Conservation (phyloP, 2,113 vertebrate species). For the Nesoenas mayeri region DNA sequence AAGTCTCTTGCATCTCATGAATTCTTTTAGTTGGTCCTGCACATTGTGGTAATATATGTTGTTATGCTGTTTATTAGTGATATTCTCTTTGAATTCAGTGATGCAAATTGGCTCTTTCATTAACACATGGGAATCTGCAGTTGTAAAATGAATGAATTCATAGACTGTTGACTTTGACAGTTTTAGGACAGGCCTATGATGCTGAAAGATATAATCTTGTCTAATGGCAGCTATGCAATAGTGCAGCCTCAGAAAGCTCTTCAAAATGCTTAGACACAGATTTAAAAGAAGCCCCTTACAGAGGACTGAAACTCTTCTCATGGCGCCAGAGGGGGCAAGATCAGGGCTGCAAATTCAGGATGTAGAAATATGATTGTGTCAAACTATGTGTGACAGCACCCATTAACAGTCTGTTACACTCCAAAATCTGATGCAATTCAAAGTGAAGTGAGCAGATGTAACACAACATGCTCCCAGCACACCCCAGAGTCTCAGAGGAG, state of each 20-base stretch:
- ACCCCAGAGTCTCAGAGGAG: neutral
- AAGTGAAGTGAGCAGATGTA: conserved; percentile 36
- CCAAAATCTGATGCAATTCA: neutral
- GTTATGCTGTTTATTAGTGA: neutral
- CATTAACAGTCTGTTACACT: neutral
- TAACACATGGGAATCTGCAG: neutral
- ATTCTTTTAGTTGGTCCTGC: neutral
- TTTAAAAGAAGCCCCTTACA: neutral
- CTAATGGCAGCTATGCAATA: neutral
- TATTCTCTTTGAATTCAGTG: neutral
- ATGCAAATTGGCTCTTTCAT: neutral
- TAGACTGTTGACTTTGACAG: neutral
- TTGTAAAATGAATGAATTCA: neutral
- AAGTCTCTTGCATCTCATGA: neutral
- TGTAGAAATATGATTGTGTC: neutral
- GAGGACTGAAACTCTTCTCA: neutral
- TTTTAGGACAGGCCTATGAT: neutral
- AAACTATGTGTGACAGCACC: neutral
- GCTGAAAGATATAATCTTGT: neutral
- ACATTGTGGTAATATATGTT: neutral
- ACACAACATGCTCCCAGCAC: neutral
- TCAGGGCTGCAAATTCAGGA: neutral
- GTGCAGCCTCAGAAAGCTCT: neutral
- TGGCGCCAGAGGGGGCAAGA: neutral
- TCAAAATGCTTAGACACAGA: neutral